phyloP scores from a whole-genome alignment of 2,888 invertebrate genomes.

The Meiosimyza decipiens region DNA sequence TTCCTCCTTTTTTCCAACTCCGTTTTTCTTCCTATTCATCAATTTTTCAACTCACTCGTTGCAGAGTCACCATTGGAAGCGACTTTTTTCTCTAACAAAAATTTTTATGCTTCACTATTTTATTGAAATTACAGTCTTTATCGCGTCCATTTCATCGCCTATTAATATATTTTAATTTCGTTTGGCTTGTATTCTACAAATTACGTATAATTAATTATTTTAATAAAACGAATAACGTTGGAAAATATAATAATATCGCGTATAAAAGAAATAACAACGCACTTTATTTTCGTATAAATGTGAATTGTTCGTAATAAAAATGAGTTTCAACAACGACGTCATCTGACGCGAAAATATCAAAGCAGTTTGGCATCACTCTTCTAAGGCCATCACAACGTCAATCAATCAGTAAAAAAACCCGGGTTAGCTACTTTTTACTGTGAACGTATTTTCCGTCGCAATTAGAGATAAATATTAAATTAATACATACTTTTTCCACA shows the following conservation, averaged over 20 bases:
- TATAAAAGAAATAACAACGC: slow-evolving; percentile 26
- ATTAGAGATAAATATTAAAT: too few relatives aligned
- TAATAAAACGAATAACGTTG: slow-evolving; percentile 8
- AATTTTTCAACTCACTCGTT: slow-evolving; percentile 9
- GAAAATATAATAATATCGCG: slow-evolving; percentile 20
- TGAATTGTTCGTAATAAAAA: not conserved
- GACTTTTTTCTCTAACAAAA: not conserved
- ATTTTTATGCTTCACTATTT: not conserved
- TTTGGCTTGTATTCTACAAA: not conserved
- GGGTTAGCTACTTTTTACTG: too few relatives aligned
- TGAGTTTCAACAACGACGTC: not conserved
- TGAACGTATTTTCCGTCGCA: too few relatives aligned
- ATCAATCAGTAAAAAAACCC: too few relatives aligned
- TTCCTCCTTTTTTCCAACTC: not conserved
- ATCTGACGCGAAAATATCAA: too few relatives aligned
- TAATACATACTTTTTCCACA: too few relatives aligned
- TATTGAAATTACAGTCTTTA: slow-evolving; percentile 7
- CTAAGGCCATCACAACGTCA: too few relatives aligned
- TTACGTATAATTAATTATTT: not conserved
- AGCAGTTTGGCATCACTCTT: too few relatives aligned
- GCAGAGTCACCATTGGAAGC: not conserved
- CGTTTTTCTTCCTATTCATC: not conserved
- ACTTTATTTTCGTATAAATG: slow-evolving; percentile 10
- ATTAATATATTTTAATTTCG: not conserved
- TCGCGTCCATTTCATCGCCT: not conserved